Evolutionary conservation across 2,113 vertebrate species (phyloP).

Genomic region (Rousettus leschenaultii): DNA sequence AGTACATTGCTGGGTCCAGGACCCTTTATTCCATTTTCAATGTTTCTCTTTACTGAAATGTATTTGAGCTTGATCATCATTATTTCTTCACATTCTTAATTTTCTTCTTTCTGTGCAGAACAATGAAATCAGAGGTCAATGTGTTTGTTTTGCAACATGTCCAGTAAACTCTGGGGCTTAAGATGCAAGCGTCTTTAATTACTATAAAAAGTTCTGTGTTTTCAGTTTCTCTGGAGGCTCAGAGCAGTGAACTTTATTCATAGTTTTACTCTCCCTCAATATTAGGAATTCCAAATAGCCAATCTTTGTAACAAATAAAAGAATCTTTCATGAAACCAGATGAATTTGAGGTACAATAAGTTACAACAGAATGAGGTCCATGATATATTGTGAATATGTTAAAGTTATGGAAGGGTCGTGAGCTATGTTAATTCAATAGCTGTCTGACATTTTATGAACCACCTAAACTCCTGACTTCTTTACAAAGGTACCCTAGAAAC

Average conservation of each 20-base stretch:
- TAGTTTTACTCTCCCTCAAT: slow-evolving; percentile 1
- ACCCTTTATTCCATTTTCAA: not conserved
- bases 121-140: slow-evolving; percentile 6
- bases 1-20: not conserved
- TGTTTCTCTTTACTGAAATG: not conserved
- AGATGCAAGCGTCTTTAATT: not conserved
- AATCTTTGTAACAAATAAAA: not conserved
- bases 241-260: not conserved
- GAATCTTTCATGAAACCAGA: slow-evolving; percentile 26
- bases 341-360: not conserved
- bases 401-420: not conserved
- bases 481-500: not conserved
- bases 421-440: slow-evolving; percentile 12
- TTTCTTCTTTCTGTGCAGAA: not conserved
- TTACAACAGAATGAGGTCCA: not conserved
- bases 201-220: not conserved
- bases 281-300: slow-evolving; percentile 16
- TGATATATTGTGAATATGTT: not conserved
- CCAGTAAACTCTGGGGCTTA: not conserved
- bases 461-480: not conserved
- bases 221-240: not conserved
- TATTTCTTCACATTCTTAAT: not conserved
- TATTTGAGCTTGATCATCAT: not conserved
- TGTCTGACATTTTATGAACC: not conserved
- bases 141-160: not conserved